These are phyloP conservation scores for Barnardius zonarius DNA, from an alignment of 2,113 vertebrate genomes.

Conservation along the genomic window DNA sequence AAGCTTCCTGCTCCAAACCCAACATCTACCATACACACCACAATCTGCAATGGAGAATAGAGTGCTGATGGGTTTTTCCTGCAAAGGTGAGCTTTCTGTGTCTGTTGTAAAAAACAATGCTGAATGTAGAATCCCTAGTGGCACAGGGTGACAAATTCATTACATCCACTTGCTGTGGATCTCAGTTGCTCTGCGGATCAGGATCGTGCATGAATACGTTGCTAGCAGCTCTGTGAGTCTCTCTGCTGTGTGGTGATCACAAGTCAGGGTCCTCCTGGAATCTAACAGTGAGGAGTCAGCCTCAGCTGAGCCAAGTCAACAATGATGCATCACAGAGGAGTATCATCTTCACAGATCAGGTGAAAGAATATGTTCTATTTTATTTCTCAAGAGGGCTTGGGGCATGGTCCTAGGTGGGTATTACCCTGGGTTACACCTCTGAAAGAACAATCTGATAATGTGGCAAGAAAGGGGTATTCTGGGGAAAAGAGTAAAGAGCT, in stretches of 20 bases:
- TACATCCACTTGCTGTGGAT: neutral
- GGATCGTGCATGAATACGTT: neutral
- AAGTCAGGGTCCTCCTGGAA: neutral
- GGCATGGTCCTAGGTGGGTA: neutral
- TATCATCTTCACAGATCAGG: neutral
- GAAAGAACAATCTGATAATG: neutral
- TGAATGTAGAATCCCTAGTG: neutral
- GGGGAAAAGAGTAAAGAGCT: neutral
- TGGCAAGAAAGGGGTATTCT: neutral
- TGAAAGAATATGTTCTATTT: neutral
- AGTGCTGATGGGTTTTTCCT: neutral
- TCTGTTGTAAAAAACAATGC: neutral
- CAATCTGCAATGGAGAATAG: neutral
- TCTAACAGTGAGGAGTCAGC: neutral
- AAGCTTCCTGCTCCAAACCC: neutral
- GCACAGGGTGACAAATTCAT: neutral
- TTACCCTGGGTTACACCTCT: neutral
- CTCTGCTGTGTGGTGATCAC: neutral
- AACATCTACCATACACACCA: fast-evolving
- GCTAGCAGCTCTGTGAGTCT: neutral
- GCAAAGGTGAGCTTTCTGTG: neutral
- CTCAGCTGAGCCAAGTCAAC: neutral
- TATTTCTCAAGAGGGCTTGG: neutral
- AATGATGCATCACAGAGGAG: neutral
- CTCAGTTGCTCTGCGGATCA: neutral